Evolutionary conservation across 2,888 invertebrate species (phyloP).

Genomic region (Cosmorhoe ocellata): DNA sequence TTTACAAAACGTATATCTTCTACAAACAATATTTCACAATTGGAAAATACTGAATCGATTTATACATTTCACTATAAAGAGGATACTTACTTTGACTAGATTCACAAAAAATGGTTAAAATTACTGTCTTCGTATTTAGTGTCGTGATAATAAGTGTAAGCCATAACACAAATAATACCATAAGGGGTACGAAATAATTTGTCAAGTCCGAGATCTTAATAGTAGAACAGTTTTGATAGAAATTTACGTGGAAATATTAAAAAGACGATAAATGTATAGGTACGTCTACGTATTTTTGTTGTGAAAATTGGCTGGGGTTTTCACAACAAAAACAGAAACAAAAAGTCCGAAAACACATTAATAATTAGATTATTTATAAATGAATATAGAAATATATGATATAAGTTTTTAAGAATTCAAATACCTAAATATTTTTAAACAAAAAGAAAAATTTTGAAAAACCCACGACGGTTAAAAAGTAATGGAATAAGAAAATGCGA

Average conservation of each 20-base stretch:
- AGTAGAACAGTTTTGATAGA: constrained; percentile 28
- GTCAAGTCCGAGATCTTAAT: constrained; percentile 51
- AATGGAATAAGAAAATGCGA: too few relatives aligned
- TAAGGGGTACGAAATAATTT: constrained; percentile 29
- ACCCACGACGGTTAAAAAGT: too few relatives aligned
- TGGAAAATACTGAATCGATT: constrained; percentile 17
- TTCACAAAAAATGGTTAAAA: too few relatives aligned
- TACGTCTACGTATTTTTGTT: constrained; percentile 47
- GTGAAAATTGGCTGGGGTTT: constrained; percentile 68
- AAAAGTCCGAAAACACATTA: background rate
- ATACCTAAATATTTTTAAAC: too few relatives aligned
- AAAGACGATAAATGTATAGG: too few relatives aligned
- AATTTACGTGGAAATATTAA: constrained; percentile 33
- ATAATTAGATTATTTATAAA: too few relatives aligned
- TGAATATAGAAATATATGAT: too few relatives aligned
- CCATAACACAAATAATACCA: too few relatives aligned
- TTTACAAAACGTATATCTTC: constrained; percentile 25
- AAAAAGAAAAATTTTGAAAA: background rate
- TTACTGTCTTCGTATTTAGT: too few relatives aligned
- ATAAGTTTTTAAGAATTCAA: too few relatives aligned
- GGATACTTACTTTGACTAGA: background rate
- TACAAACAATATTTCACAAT: background rate
- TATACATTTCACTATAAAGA: constrained; percentile 7
- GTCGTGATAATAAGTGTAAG: too few relatives aligned
- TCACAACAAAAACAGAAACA: constrained; percentile 53